Conservation (phyloP, 2,797 vertebrate genomes). For the Fringilla coelebs region DNA sequence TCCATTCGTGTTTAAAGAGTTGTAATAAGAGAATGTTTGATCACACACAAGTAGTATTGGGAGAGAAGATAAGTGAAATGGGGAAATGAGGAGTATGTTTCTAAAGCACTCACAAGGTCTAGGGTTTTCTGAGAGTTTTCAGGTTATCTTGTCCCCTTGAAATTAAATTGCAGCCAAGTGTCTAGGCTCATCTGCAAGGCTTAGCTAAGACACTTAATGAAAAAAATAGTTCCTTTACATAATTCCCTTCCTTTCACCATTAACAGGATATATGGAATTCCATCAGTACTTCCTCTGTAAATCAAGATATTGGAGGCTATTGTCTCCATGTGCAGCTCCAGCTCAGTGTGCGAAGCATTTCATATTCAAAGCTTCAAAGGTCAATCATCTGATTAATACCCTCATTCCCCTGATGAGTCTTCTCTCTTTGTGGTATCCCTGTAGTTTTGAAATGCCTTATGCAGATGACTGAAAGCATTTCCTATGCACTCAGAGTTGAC, state of each 20-base stretch:
- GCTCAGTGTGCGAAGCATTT: background rate
- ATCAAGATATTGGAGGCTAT: background rate
- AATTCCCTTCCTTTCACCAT: slow-evolving; percentile 16
- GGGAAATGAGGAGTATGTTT: background rate
- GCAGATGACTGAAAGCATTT: background rate
- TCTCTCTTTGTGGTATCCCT: background rate
- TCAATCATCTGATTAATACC: slow-evolving; percentile 22
- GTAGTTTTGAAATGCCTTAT: background rate
- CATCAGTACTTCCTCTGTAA: slow-evolving; percentile 26
- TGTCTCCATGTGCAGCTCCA: background rate
- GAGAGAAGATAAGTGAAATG: background rate
- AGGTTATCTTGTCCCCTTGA: background rate
- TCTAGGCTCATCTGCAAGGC: background rate
- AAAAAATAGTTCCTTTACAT: background rate
- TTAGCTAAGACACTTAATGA: background rate
- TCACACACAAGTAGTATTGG: background rate
- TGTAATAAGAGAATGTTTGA: background rate
- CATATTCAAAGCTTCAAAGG: background rate
- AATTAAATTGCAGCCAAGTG: background rate
- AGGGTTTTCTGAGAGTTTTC: background rate
- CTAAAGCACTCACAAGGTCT: background rate
- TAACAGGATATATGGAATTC: slow-evolving; percentile 25
- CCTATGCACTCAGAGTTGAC: background rate
- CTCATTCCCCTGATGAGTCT: background rate
- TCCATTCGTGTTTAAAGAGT: background rate